Evolutionary conservation across 2,113 vertebrate genomes (phyloP).

Genomic region (Paralichthys olivaceus): DNA sequence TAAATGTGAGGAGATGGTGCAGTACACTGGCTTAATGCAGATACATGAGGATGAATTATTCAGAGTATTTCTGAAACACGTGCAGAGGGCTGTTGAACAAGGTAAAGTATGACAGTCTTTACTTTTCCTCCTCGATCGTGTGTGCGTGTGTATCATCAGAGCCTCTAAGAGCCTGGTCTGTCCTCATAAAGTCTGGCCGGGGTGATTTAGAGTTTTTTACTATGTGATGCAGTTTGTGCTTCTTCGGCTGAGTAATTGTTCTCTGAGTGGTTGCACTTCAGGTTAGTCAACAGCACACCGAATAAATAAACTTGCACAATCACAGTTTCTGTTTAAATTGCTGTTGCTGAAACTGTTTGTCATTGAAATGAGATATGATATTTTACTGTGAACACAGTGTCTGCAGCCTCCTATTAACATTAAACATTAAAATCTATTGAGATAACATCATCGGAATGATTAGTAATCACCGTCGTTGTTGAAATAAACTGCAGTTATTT

Average conservation of each 20-base stretch:
- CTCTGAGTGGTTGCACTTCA: conserved; percentile 55
- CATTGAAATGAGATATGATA: neutral
- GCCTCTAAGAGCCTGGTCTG: conserved; percentile 31
- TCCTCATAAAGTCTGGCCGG: conserved; percentile 52
- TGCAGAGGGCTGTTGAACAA: conserved; percentile 52
- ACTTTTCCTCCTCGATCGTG: neutral
- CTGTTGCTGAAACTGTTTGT: neutral
- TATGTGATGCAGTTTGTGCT: conserved; percentile 50
- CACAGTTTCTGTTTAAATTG: conserved; percentile 10
- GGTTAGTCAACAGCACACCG: neutral
- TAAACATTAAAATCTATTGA: neutral
- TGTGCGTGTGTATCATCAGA: conserved; percentile 24
- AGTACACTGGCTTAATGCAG: conserved; percentile 47
- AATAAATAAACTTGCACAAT: neutral
- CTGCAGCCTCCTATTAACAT: neutral
- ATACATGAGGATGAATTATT: conserved; percentile 69
- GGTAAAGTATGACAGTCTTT: conserved; percentile 49
- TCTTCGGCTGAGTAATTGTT: conserved; percentile 46
- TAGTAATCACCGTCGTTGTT: neutral
- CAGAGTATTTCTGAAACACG: conserved; percentile 66
- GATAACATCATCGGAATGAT: neutral
- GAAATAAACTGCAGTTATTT: neutral
- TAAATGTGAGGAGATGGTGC: conserved; percentile 50
- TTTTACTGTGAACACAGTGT: neutral
- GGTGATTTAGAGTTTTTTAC: conserved; percentile 61